Percentiles rank a stretch among this genome's conserved stretches.
Conservation (phyloP, 35 echinoderm and acorn worm genomes). For the Patiria miniata region DNA sequence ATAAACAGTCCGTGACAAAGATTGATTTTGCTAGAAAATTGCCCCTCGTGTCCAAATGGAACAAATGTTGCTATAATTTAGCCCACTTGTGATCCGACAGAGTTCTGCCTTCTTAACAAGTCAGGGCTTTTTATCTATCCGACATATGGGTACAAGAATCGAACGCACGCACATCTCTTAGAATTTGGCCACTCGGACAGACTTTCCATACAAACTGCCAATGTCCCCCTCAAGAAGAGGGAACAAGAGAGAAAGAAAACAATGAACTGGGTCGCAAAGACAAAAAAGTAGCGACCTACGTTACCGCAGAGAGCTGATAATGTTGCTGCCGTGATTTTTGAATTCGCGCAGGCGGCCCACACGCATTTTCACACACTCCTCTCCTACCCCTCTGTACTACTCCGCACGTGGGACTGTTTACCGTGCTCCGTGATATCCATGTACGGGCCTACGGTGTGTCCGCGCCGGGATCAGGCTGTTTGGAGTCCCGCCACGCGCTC, state of each 20-base stretch:
- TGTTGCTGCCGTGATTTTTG: not conserved
- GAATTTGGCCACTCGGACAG: not conserved
- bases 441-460: not conserved
- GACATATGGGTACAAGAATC: slow-evolving; percentile 1
- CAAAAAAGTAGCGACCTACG: not conserved
- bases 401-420: slow-evolving; percentile 16
- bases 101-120: not conserved
- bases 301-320: not conserved
- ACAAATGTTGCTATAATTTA: slow-evolving; percentile 28
- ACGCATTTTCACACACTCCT: not conserved
- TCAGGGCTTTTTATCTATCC: slow-evolving; percentile 10
- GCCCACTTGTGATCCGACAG: not conserved
- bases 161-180: slow-evolving; percentile 3
- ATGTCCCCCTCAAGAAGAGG: not conserved
- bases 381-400: not conserved
- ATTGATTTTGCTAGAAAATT: not conserved
- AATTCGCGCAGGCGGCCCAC: not conserved
- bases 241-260: not conserved
- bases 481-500: slow-evolving; percentile 18
- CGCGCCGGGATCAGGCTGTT: not conserved
- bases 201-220: slow-evolving; percentile 5
- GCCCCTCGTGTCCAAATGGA: slow-evolving; percentile 14
- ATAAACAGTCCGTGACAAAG: slow-evolving; percentile 3
- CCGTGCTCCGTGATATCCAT: not conserved
- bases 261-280: not conserved